Base-by-base conservation (phyloP, 2,888 invertebrate species). In the Thyatira batis region DNA sequence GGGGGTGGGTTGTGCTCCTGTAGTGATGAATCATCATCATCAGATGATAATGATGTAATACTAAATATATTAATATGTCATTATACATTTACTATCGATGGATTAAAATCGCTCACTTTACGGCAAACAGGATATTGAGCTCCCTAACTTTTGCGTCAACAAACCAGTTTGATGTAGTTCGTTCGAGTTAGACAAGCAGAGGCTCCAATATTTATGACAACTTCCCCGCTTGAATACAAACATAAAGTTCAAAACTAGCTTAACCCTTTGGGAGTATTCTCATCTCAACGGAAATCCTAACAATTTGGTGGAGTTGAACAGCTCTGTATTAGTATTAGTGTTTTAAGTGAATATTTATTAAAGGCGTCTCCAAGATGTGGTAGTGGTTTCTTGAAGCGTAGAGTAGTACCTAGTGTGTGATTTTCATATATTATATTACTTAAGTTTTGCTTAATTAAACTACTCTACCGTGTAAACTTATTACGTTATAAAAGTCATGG, bases 191-290 rank as follows among this genome's bases (percentile, higher is more conserved):
- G 82, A 82, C 81, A 80, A 83, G 77, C 80, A 76, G 76, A 78
- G 75, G 71, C 74, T 73, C 75, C 70, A 76, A 87, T 88, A 88
- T 89, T 87, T 88, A 88, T 87, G 86, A 85, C 84, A 80, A 86
- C 78, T 84, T 80, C 73, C 76, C 71, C 65, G 69, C 72, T 73
- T 76, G 78, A 84, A 85, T 86, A 80, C 84, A 84, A 87, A 87
- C 83, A 83, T 82, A 74, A 82, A 87, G 80, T 86, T 86, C 74
- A 76, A 71, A 86, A 87, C 85, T 82, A 81, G 83, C 84, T 84
- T 75, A 80, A 83, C 83, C 86, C 86, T 85, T 84, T 70, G 76
- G 69, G 78, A 73, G 73, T 80, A 75, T 73, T 82, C 80, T 77
- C 77, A 73, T 81, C 79, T 72, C 69, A 71, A 71, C 78, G 84